Evolutionary conservation across 2,888 invertebrate species (phyloP).

Genomic region (Chrysotoxum bicinctum): DNA sequence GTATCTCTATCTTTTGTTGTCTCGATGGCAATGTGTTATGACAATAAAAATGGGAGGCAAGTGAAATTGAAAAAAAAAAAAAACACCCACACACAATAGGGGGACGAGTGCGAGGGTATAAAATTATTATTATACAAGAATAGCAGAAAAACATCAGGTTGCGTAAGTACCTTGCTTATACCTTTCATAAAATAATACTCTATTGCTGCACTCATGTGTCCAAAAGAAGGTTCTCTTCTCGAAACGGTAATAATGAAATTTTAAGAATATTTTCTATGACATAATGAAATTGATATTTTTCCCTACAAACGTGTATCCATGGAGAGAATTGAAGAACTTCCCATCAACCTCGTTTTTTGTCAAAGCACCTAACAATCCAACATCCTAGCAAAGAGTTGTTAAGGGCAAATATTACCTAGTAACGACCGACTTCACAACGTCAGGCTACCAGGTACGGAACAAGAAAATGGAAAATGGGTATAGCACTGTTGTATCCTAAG

Average conservation of each 20-base stretch:
- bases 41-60: constrained; percentile 52
- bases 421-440: neutral
- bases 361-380: neutral
- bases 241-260: constrained; percentile 56
- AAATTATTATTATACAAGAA: constrained; percentile 29
- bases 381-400: neutral
- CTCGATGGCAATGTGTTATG: constrained; percentile 59
- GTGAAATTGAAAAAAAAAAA: constrained; percentile 40
- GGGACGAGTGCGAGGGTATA: neutral
- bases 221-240: constrained; percentile 16
- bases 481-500: neutral
- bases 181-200: neutral
- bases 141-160: constrained; percentile 51
- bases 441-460: neutral
- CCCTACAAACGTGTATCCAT: constrained; percentile 41
- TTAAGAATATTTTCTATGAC: constrained; percentile 58
- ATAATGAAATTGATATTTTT: constrained; percentile 72
- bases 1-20: constrained; percentile 56
- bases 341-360: neutral
- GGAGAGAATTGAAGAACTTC: constrained; percentile 32
- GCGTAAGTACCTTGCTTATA: constrained; percentile 36
- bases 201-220: constrained; percentile 35
- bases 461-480: neutral
- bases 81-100: constrained; percentile 2
- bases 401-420: neutral